Evolutionary conservation across 2,888 invertebrate genomes (phyloP).

Genomic region (Ceratothoa steindachneri): DNA sequence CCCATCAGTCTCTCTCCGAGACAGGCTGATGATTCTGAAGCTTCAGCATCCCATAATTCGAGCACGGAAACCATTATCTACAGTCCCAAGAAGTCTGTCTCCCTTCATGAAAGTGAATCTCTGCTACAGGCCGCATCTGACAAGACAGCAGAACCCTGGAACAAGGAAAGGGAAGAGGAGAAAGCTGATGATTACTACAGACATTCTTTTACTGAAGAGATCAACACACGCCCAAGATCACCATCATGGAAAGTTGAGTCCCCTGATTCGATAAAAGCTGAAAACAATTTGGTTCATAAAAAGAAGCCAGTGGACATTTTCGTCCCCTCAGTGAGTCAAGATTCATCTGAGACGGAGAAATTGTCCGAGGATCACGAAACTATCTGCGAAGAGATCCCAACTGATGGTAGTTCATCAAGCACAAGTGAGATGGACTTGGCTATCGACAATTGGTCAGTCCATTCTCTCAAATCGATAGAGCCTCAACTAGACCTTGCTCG

Average conservation of each 20-base stretch:
- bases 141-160: neutral
- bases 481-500: neutral
- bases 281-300: neutral
- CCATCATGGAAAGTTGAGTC: neutral
- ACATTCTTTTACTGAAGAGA: neutral
- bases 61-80: conserved; percentile 43
- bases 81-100: conserved; percentile 29
- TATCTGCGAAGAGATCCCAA: neutral
- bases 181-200: no score
- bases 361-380: neutral
- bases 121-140: neutral
- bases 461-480: no score
- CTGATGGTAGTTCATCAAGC: neutral
- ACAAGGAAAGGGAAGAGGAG: neutral
- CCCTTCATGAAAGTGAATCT: conserved; percentile 1
- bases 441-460: neutral
- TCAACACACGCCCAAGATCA: neutral
- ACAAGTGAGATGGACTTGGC: neutral
- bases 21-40: conserved; percentile 7
- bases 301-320: neutral
- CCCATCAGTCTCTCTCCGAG: neutral
- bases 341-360: neutral
- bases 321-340: neutral
- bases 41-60: conserved; percentile 33
- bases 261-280: neutral